Conservation (phyloP, 2,113 vertebrate genomes). For the Myrmecobius fasciatus region DNA sequence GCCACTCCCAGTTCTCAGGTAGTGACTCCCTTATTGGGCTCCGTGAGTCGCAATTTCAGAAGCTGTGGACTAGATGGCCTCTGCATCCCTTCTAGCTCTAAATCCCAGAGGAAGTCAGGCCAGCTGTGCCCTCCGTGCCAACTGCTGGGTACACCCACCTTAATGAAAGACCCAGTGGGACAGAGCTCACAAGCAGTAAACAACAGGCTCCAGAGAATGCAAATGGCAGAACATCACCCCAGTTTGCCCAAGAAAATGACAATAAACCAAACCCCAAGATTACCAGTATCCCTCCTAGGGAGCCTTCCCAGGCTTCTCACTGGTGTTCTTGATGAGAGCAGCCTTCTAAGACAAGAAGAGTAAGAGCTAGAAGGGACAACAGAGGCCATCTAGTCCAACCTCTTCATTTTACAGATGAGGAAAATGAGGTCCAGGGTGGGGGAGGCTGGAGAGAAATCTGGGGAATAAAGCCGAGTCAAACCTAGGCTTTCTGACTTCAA, state of each 20-base stretch:
- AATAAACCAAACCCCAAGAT: constrained; percentile 27
- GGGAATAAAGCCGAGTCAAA: not conserved
- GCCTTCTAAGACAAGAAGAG: not conserved
- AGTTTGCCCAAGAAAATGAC: not conserved
- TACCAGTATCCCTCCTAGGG: not conserved
- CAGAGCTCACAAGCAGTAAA: not conserved
- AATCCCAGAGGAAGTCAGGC: not conserved
- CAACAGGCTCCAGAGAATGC: not conserved
- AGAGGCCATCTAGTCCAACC: not conserved
- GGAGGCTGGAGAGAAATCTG: not conserved
- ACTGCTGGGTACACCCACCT: not conserved
- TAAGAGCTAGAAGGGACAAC: too few relatives aligned
- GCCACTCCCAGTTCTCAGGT: too few relatives aligned
- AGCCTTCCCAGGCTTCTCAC: not conserved
- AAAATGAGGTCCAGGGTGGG: not conserved
- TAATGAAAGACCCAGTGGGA: not conserved
- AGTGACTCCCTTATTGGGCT: too few relatives aligned
- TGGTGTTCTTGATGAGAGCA: not conserved
- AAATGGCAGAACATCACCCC: constrained; percentile 10
- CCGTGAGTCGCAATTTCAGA: too few relatives aligned
- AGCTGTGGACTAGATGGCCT: not conserved
- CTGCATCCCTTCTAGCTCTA: not conserved
- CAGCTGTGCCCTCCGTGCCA: not conserved
- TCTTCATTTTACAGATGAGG: not conserved
- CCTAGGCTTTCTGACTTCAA: not conserved